These are phyloP conservation scores for Hypselothyrea guttata DNA, from an alignment of 2,888 invertebrate genomes.

Conservation along the genomic window DNA sequence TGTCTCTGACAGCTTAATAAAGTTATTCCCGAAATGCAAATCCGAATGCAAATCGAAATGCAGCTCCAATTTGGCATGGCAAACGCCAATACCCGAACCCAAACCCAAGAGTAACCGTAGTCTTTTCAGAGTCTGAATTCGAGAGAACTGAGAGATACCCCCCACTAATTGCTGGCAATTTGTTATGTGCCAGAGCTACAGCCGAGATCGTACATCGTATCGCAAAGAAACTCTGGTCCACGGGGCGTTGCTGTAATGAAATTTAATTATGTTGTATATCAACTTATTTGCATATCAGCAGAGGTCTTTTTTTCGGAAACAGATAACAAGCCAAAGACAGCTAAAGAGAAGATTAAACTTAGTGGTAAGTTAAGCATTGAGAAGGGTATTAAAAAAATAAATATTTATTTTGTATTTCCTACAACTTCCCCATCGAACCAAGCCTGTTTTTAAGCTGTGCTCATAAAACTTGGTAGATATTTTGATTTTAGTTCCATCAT, in stretches of 20 bases:
- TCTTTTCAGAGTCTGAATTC: conserved; percentile 6
- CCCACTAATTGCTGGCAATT: conserved; percentile 72
- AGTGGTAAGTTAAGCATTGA: conserved; percentile 19
- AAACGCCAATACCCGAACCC: not conserved
- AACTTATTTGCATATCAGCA: conserved; percentile 71
- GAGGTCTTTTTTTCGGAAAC: conserved; percentile 34
- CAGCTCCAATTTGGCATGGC: conserved; percentile 56
- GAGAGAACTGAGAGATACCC: conserved; percentile 34
- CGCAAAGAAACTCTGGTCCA: conserved; percentile 38
- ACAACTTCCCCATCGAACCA: too few species aligned
- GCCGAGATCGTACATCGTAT: conserved; percentile 18
- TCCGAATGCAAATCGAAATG: conserved; percentile 28
- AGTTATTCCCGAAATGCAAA: conserved; percentile 39
- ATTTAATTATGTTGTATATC: conserved; percentile 79
- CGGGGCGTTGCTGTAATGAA: conserved; percentile 71
- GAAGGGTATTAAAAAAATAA: conserved; percentile 1
- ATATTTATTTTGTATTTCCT: too few species aligned
- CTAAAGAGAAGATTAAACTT: not conserved
- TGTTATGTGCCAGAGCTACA: conserved; percentile 59
- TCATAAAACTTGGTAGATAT: too few species aligned
- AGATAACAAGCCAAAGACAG: conserved; percentile 39
- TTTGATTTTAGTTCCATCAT: too few species aligned
- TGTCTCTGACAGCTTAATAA: conserved; percentile 37
- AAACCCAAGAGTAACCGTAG: too few species aligned
- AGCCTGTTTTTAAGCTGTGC: too few species aligned